These are phyloP conservation scores for Bombus vancouverensis DNA, from an alignment of 1,140 invertebrate species.

Conservation along the genomic window DNA sequence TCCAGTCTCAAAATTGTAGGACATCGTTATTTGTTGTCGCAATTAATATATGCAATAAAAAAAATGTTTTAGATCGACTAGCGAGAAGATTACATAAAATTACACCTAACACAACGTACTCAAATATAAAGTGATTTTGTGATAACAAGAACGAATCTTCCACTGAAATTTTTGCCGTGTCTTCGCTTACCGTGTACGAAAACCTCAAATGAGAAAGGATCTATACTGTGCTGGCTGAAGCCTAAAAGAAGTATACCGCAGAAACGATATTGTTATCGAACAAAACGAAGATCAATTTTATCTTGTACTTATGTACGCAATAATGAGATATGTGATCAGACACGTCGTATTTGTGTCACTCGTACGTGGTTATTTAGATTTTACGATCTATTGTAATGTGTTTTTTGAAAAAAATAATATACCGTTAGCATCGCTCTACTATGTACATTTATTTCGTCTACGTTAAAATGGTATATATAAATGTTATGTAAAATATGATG, in stretches of 20 bases:
- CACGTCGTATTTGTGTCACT: conserved; percentile 53
- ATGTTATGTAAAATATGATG: background rate
- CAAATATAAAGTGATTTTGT: conserved; percentile 35
- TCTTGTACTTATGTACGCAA: conserved; percentile 52
- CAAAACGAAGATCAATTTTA: conserved; percentile 33
- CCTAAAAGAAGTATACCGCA: background rate
- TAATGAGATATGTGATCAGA: conserved; percentile 59
- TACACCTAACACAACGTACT: conserved; percentile 19
- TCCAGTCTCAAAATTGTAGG: conserved; percentile 15
- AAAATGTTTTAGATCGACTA: conserved; percentile 39
- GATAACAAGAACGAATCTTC: conserved; percentile 51
- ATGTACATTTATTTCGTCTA: conserved; percentile 16
- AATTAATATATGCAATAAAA: conserved; percentile 23
- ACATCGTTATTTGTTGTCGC: conserved; percentile 9
- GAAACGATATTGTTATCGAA: conserved; percentile 26
- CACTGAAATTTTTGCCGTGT: conserved; percentile 31
- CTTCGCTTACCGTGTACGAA: conserved; percentile 26
- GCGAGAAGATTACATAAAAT: conserved; percentile 9
- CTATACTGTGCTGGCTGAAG: background rate
- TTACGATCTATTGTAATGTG: conserved; percentile 41
- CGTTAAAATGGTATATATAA: background rate
- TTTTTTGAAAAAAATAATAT: conserved; percentile 42
- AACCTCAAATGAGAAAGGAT: background rate
- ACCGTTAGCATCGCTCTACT: conserved; percentile 43
- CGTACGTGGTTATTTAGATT: conserved; percentile 54